Conservation (phyloP, 2,888 invertebrate species). For the Augochlorella aurata region DNA sequence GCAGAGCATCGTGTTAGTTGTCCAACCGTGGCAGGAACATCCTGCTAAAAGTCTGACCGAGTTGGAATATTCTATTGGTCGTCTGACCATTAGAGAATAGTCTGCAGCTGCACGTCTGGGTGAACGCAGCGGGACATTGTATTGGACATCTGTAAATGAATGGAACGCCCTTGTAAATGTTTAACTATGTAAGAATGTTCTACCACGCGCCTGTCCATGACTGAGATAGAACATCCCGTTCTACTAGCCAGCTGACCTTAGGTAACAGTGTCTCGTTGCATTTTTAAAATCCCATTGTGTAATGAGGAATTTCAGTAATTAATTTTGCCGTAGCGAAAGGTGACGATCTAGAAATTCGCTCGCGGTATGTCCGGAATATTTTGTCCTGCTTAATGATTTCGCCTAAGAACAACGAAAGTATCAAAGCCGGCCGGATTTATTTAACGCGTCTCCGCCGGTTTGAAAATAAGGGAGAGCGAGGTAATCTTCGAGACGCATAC, state of each 20-base stretch:
- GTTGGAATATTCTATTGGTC: not conserved
- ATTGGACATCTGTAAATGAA: not conserved
- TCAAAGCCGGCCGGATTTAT: not conserved
- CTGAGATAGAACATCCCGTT: not conserved
- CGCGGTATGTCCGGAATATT: not conserved
- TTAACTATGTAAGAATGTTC: not conserved
- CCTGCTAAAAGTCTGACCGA: not conserved
- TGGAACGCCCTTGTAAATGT: not conserved
- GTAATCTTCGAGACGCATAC: not conserved
- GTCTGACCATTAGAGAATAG: not conserved
- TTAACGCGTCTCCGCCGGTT: not conserved
- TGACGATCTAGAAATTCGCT: not conserved
- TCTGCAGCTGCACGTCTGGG: too few species aligned
- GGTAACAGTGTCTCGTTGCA: not conserved
- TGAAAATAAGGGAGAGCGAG: not conserved
- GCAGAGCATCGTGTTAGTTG: too few species aligned
- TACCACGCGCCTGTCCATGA: not conserved
- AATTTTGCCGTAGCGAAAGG: not conserved
- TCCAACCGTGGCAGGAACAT: not conserved
- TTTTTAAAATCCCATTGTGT: not conserved
- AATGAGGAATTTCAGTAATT: not conserved
- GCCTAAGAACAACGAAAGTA: not conserved
- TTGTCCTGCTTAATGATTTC: not conserved
- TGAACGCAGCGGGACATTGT: not conserved
- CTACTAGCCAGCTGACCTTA: not conserved